A percentile compares a stretch with the other conserved stretches of the same genome.
Conservation (phyloP, 2,888 invertebrate species). For the Drosophila infuscata region DNA sequence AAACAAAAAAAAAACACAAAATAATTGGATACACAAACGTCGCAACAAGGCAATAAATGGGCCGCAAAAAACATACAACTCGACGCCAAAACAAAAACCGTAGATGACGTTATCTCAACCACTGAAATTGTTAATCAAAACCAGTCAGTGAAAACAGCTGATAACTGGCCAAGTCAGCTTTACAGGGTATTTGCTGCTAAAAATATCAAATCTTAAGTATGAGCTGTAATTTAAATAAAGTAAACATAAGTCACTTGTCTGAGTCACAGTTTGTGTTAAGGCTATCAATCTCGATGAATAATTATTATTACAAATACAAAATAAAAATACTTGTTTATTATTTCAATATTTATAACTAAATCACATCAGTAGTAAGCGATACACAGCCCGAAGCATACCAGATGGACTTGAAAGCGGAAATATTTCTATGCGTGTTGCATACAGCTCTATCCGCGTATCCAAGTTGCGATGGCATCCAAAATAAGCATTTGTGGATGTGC, state of each 20-base stretch:
- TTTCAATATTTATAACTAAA: background rate
- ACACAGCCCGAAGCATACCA: background rate
- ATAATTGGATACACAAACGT: too few species aligned
- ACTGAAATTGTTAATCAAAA: slow-evolving; percentile 51
- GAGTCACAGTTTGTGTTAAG: background rate
- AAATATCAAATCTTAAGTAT: background rate
- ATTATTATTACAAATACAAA: too few species aligned
- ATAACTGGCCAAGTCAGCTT: background rate
- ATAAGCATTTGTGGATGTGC: background rate
- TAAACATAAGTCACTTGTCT: background rate
- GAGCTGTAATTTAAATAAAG: background rate
- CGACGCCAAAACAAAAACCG: slow-evolving; percentile 68
- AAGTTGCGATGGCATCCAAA: background rate
- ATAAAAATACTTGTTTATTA: background rate
- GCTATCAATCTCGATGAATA: too few species aligned
- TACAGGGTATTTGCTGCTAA: background rate
- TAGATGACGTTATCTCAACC: slow-evolving; percentile 46
- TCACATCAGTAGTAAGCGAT: too few species aligned
- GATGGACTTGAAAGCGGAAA: background rate
- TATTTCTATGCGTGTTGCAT: too few species aligned
- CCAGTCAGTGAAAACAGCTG: background rate
- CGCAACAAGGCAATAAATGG: too few species aligned
- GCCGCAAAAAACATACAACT: slow-evolving; percentile 55
- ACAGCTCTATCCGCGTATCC: background rate
- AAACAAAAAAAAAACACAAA: too few species aligned